Percentiles rank a stretch among this genome's conserved stretches.
Conservation (phyloP, 2,797 vertebrate species). For the Rhinophrynus dorsalis region DNA sequence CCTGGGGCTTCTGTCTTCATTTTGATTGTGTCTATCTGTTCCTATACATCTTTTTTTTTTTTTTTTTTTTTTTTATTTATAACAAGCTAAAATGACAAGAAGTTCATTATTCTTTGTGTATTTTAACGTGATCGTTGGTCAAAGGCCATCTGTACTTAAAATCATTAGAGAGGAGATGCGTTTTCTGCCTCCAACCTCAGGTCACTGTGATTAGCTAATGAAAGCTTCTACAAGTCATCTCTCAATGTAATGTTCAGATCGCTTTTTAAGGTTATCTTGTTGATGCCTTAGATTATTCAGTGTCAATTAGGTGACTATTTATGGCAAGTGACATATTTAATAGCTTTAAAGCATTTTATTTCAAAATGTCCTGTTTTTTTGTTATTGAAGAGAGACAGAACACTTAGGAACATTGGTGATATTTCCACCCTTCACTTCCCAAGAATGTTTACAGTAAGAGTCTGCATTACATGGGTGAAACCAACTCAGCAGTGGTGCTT, state of each 20-base stretch:
- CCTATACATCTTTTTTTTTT: neutral
- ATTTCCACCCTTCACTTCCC: neutral
- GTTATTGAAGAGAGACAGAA: neutral
- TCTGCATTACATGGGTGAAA: no score
- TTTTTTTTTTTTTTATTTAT: conserved; percentile 18
- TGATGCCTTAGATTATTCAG: conserved; percentile 62
- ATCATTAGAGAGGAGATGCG: conserved; percentile 81
- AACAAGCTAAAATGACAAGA: conserved; percentile 54
- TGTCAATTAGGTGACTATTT: conserved; percentile 57
- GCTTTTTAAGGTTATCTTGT: conserved; percentile 57
- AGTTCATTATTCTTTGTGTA: conserved; percentile 66
- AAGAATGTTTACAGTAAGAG: no score
- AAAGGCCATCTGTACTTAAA: conserved; percentile 76
- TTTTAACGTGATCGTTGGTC: conserved; percentile 77
- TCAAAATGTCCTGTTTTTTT: conserved; percentile 2
- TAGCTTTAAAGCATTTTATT: conserved; percentile 14
- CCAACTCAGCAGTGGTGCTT: no score
- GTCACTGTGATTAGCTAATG: conserved; percentile 72
- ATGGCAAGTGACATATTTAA: conserved; percentile 42
- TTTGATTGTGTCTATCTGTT: neutral
- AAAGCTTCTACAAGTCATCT: conserved; percentile 74
- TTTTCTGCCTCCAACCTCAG: conserved; percentile 72
- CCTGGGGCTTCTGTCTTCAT: neutral
- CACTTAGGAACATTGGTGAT: conserved; percentile 2
- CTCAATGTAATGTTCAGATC: conserved; percentile 76